A percentile compares a stretch with the other conserved stretches of the same genome.
Evolutionary conservation across 2,888 invertebrate genomes (phyloP).

Genomic region (Plusia festucae): DNA sequence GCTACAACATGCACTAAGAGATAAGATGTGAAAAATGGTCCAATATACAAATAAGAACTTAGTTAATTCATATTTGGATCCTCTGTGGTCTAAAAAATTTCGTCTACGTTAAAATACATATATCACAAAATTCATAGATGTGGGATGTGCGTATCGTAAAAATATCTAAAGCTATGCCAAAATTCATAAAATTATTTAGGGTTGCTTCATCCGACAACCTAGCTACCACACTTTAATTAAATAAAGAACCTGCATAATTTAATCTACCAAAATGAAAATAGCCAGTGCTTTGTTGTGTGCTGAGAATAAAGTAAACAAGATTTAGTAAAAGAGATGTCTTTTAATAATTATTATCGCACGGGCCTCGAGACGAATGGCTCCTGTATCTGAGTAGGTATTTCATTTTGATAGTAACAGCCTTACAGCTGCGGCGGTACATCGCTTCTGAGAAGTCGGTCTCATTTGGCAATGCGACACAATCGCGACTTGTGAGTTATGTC

Average conservation of each 20-base stretch:
- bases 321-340: conserved; percentile 6
- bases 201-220: too few species aligned
- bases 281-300: background rate
- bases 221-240: too few species aligned
- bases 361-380: conserved; percentile 9
- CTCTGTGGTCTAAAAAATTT: too few species aligned
- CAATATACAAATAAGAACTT: too few species aligned
- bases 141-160: too few species aligned
- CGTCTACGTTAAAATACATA: too few species aligned
- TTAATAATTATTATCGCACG: conserved; percentile 30
- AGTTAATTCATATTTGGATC: too few species aligned
- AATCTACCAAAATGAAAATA: background rate
- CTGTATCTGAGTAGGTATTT: conserved; percentile 37
- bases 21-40: too few species aligned
- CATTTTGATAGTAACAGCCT: conserved; percentile 51
- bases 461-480: conserved; percentile 55
- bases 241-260: too few species aligned
- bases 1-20: background rate
- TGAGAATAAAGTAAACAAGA: background rate
- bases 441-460: conserved; percentile 55
- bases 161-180: too few species aligned
- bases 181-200: too few species aligned
- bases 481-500: conserved; percentile 37
- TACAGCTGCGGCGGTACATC: conserved; percentile 49
- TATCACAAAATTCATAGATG: too few species aligned